phyloP scores from a whole-genome alignment of 2,888 invertebrate genomes.

The Cremastinae sp. region DNA sequence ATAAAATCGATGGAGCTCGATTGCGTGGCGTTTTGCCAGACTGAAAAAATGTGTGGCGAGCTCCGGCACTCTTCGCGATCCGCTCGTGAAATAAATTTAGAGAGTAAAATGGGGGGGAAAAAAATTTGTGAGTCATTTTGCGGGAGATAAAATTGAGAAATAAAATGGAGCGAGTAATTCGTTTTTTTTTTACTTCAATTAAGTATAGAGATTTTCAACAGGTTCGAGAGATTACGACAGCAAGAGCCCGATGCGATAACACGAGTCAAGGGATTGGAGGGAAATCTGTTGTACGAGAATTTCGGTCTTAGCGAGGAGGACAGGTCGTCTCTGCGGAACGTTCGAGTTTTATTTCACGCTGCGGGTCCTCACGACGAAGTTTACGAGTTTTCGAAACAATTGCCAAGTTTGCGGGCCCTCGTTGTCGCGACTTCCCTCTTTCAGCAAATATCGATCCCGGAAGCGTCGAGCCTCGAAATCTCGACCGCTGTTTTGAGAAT shows the following conservation, averaged over 20 bases:
- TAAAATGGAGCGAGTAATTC: too few species aligned
- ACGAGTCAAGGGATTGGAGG: conserved; percentile 69
- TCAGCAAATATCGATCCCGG: conserved; percentile 59
- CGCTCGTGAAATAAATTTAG: too few species aligned
- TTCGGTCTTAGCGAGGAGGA: conserved; percentile 65
- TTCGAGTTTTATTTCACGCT: conserved; percentile 71
- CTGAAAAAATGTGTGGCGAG: too few species aligned
- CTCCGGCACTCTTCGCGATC: too few species aligned
- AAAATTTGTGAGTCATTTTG: too few species aligned
- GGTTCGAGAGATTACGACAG: conserved; percentile 71
- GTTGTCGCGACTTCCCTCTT: conserved; percentile 65
- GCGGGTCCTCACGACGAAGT: conserved; percentile 68
- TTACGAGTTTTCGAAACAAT: conserved; percentile 65
- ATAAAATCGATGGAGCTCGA: too few species aligned
- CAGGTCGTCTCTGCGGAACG: conserved; percentile 59
- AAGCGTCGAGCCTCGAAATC: conserved; percentile 58
- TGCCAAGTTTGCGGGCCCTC: conserved; percentile 66
- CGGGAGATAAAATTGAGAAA: too few species aligned
- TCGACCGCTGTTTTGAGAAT: conserved; percentile 69
- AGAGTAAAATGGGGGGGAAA: too few species aligned
- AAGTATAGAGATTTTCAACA: too few species aligned
- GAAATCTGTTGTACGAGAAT: conserved; percentile 70
- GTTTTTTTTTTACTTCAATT: too few species aligned
- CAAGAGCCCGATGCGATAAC: conserved; percentile 67
- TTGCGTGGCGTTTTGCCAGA: too few species aligned